phyloP scores from a whole-genome alignment of 1,140 invertebrate species.

The Bombus sibiricus region DNA sequence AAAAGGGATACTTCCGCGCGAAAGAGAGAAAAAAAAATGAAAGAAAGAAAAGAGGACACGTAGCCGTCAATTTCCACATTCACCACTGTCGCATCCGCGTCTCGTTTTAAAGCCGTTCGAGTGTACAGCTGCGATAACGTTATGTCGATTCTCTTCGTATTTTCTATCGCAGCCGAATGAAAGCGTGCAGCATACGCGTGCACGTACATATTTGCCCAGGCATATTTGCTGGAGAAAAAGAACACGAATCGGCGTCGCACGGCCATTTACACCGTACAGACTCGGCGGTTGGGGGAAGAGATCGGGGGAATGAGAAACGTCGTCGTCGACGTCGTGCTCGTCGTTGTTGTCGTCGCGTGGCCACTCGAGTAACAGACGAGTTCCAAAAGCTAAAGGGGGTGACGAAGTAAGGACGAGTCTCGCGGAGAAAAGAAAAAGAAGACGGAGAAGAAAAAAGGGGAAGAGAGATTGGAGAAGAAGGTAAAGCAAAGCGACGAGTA shows the following conservation, averaged over 20 bases:
- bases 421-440: background rate
- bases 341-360: slow-evolving; percentile 10
- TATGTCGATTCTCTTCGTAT: slow-evolving; percentile 54
- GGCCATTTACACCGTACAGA: slow-evolving; percentile 49
- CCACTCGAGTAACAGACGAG: slow-evolving; percentile 46
- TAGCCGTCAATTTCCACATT: slow-evolving; percentile 41
- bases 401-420: background rate
- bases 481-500: background rate
- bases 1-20: background rate
- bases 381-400: slow-evolving; percentile 39
- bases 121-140: slow-evolving; percentile 50
- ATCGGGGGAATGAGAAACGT: background rate
- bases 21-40: background rate
- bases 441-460: background rate
- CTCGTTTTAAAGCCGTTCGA: slow-evolving; percentile 45
- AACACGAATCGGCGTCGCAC: slow-evolving; percentile 31
- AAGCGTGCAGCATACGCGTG: background rate
- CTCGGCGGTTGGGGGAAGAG: background rate
- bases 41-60: background rate
- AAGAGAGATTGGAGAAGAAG: background rate
- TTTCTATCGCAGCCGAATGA: slow-evolving; percentile 37
- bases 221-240: slow-evolving; percentile 44
- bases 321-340: background rate
- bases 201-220: slow-evolving; percentile 20
- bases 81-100: slow-evolving; percentile 23